These are phyloP conservation scores for Eudasyphora cyanicolor DNA, from an alignment of 2,888 invertebrate genomes.

Conservation along the genomic window DNA sequence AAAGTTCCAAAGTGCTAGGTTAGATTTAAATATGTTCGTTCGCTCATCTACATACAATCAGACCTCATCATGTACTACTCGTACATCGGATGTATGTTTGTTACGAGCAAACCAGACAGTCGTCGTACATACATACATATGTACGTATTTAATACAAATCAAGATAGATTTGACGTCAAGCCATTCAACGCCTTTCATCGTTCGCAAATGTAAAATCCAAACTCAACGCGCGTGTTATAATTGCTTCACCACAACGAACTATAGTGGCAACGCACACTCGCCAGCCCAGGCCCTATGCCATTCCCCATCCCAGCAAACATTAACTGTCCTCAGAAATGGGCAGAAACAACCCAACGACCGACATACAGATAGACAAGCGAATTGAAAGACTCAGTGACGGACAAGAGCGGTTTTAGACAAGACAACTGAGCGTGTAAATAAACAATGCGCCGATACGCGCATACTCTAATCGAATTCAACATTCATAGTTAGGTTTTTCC, in stretches of 20 bases:
- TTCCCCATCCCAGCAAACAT: neutral
- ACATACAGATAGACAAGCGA: neutral
- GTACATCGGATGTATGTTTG: conserved; percentile 29
- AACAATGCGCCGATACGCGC: conserved; percentile 23
- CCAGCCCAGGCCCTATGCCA: neutral
- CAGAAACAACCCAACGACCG: neutral
- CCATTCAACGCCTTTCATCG: conserved; percentile 66
- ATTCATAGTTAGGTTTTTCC: no score
- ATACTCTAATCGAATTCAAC: no score
- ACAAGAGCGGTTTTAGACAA: conserved; percentile 45
- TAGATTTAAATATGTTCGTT: conserved; percentile 43
- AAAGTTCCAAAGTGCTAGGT: neutral
- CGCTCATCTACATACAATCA: neutral
- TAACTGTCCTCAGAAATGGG: neutral
- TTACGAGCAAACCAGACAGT: no score
- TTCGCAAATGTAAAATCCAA: conserved; percentile 29
- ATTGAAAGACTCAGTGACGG: neutral
- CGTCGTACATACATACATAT: neutral
- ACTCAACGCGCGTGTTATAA: conserved; percentile 57
- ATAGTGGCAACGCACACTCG: neutral
- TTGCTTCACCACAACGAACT: conserved; percentile 41
- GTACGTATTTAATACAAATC: conserved; percentile 55
- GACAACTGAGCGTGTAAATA: conserved; percentile 55
- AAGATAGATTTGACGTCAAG: conserved; percentile 65
- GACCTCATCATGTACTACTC: conserved; percentile 15